phyloP scores from a whole-genome alignment of 2,113 vertebrate species.

The Gymnorhina tibicen region DNA sequence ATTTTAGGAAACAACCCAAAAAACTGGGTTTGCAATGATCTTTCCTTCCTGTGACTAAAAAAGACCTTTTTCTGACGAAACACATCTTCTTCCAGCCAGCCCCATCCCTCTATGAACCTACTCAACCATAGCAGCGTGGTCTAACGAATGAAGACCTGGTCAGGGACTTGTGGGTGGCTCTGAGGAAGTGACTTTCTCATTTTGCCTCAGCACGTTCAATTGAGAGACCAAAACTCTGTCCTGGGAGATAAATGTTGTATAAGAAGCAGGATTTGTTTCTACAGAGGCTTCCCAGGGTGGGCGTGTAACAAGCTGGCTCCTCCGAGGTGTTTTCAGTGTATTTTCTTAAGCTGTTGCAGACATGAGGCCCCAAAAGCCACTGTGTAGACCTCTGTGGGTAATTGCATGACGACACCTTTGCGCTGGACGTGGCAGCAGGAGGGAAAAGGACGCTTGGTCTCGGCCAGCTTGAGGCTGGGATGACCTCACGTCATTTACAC shows the following conservation, averaged over 20 bases:
- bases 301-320: background rate
- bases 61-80: background rate
- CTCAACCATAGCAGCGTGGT: background rate
- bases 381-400: background rate
- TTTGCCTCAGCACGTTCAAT: background rate
- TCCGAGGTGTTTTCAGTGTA: accelerated
- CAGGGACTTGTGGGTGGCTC: background rate
- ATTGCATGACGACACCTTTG: background rate
- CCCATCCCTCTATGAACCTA: slow-evolving; percentile 14
- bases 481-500: background rate
- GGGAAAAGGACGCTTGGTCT: background rate
- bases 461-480: accelerated
- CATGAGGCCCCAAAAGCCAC: background rate
- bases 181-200: slow-evolving; percentile 27
- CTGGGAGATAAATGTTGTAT: background rate
- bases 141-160: background rate
- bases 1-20: background rate
- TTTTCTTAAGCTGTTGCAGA: background rate
- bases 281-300: background rate
- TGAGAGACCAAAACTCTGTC: background rate
- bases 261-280: background rate
- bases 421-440: background rate
- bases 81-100: background rate
- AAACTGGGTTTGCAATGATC: background rate
- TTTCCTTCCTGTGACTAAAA: background rate